Evolutionary conservation across 1,140 invertebrate species (phyloP).

Genomic region (Copidosoma floridanum): DNA sequence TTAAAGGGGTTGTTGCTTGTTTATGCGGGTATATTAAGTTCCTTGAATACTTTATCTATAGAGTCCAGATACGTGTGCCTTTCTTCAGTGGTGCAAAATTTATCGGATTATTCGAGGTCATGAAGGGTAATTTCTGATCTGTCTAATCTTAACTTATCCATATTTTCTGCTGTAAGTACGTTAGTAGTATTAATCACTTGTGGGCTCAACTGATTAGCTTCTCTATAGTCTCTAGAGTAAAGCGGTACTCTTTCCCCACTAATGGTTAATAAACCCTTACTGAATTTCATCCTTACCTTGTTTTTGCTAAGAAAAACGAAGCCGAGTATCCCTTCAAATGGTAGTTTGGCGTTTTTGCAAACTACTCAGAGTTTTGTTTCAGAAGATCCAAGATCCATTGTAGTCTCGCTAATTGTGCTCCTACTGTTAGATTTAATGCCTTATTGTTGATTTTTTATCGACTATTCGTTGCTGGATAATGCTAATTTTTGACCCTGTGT

Average conservation of each 20-base stretch:
- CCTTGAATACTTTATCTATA: not conserved
- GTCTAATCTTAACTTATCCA: too few relatives aligned
- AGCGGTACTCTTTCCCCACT: not conserved
- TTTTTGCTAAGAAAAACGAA: not conserved
- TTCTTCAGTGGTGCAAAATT: not conserved
- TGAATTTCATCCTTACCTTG: not conserved
- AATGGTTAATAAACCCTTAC: not conserved
- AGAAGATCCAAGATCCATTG: not conserved
- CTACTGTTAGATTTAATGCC: not conserved
- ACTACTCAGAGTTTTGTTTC: not conserved
- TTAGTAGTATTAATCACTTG: not conserved
- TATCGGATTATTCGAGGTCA: not conserved
- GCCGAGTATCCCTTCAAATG: not conserved
- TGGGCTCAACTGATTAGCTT: too few relatives aligned
- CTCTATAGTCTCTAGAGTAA: too few relatives aligned
- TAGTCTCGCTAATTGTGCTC: not conserved
- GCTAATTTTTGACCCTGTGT: not conserved
- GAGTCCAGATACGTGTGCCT: not conserved
- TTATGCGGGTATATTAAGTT: not conserved
- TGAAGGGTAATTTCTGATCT: not conserved
- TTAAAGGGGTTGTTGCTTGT: not conserved
- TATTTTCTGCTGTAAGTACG: too few relatives aligned
- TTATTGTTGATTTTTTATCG: not conserved
- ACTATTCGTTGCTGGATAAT: not conserved
- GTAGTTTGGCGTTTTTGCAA: not conserved